phyloP scores from a whole-genome alignment of 64 coral and sea anemone species.

The Trachythela sp. region DNA sequence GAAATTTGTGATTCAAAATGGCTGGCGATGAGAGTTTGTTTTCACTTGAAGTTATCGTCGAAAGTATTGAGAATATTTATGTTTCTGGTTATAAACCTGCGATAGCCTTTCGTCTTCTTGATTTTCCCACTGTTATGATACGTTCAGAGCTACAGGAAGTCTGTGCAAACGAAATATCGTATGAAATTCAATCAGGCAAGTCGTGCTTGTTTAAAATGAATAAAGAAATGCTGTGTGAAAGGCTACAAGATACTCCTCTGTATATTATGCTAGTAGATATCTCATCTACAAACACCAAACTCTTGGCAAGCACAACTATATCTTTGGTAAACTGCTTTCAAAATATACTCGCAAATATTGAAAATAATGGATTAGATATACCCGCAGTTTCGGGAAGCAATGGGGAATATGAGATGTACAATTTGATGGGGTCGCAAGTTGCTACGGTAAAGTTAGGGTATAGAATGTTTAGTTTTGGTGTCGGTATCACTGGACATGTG shows the following conservation, averaged over 20 bases:
- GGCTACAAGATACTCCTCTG: constrained; percentile 62
- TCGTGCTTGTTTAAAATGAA: constrained; percentile 84
- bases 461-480: constrained; percentile 54
- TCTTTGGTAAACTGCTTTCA: constrained; percentile 53
- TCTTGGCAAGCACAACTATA: constrained; percentile 75
- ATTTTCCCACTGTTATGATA: constrained; percentile 83
- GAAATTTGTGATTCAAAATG: not conserved
- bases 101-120: constrained; percentile 76
- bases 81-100: constrained; percentile 65
- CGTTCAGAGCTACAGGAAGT: not conserved
- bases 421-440: constrained; percentile 76
- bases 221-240: constrained; percentile 37
- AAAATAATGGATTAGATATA: constrained; percentile 55
- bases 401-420: constrained; percentile 64
- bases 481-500: not conserved
- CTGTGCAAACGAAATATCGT: not conserved
- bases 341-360: constrained; percentile 58
- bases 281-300: constrained; percentile 61
- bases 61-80: constrained; percentile 55
- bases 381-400: constrained; percentile 71
- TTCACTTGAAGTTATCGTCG: constrained; percentile 85
- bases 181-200: constrained; percentile 37
- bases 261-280: constrained; percentile 90
- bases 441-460: constrained; percentile 63
- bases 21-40: constrained; percentile 58